Evolutionary conservation across 2,888 invertebrate genomes (phyloP).

Genomic region (Formica aserva): DNA sequence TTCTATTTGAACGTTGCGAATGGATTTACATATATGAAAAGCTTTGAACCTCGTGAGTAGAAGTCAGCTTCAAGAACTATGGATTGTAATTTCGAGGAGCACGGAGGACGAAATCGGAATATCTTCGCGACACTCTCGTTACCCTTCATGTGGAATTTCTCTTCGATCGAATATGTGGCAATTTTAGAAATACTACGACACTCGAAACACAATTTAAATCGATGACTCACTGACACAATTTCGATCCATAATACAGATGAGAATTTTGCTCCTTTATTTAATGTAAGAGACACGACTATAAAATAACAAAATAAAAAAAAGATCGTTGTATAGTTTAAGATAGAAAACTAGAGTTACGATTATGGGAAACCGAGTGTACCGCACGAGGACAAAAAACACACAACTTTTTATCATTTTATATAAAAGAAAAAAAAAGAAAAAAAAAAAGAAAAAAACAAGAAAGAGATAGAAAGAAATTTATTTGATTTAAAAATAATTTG

Average conservation of each 20-base stretch:
- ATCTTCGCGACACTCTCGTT: background rate
- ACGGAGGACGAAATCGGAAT: background rate
- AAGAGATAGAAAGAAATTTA: slow-evolving; percentile 3
- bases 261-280: background rate
- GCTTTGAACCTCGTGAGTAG: slow-evolving; percentile 76
- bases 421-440: background rate
- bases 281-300: background rate
- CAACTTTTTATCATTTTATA: slow-evolving; percentile 8
- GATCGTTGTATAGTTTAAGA: background rate
- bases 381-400: background rate
- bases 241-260: background rate
- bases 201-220: slow-evolving; percentile 41
- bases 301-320: background rate
- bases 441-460: slow-evolving; percentile 8
- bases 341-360: background rate
- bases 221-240: background rate
- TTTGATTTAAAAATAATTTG: background rate
- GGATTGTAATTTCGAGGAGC: slow-evolving; percentile 55
- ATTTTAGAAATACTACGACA: slow-evolving; percentile 15
- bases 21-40: slow-evolving; percentile 77
- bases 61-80: slow-evolving; percentile 75
- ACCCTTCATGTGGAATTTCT: background rate
- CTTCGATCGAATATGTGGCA: background rate
- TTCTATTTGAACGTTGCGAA: slow-evolving; percentile 76
- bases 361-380: background rate